These are phyloP conservation scores for Coilia nasus DNA, from an alignment of 2,797 vertebrate species.

Conservation along the genomic window DNA sequence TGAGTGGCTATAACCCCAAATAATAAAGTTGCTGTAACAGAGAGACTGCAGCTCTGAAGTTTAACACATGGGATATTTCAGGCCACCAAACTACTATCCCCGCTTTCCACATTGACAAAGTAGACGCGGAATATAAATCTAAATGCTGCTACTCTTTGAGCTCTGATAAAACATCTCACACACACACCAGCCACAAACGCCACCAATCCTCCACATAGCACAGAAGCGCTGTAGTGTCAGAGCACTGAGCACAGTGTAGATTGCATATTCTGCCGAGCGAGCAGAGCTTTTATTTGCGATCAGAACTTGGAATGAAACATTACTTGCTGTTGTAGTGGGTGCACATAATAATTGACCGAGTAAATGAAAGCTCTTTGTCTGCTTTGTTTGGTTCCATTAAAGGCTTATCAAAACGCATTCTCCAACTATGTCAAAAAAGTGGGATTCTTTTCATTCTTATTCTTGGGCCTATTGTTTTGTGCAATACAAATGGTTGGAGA, in stretches of 20 bases:
- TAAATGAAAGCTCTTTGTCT: conserved; percentile 61
- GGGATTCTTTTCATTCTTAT: conserved; percentile 63
- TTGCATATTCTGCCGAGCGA: not conserved
- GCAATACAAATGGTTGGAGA: conserved; percentile 64
- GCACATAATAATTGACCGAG: conserved; percentile 57
- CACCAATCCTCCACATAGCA: not conserved
- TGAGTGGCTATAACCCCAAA: not conserved
- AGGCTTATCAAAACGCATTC: conserved; percentile 62
- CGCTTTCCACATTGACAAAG: not conserved
- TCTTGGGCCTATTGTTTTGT: conserved; percentile 52
- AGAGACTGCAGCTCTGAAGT: not conserved
- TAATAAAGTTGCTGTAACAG: not conserved
- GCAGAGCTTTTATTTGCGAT: conserved; percentile 41
- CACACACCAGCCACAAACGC: conserved; percentile 4
- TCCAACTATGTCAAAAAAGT: conserved; percentile 64
- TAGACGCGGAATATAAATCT: not conserved
- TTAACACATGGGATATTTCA: not conserved
- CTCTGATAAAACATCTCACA: not conserved
- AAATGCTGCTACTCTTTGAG: not conserved
- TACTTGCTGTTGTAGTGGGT: conserved; percentile 41
- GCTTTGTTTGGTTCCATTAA: conserved; percentile 62
- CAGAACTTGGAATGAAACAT: conserved; percentile 45
- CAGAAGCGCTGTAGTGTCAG: not conserved
- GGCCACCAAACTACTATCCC: not conserved
- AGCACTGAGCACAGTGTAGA: not conserved